Base-by-base conservation (phyloP, 2,888 invertebrate species). In the Sturmia bella region DNA sequence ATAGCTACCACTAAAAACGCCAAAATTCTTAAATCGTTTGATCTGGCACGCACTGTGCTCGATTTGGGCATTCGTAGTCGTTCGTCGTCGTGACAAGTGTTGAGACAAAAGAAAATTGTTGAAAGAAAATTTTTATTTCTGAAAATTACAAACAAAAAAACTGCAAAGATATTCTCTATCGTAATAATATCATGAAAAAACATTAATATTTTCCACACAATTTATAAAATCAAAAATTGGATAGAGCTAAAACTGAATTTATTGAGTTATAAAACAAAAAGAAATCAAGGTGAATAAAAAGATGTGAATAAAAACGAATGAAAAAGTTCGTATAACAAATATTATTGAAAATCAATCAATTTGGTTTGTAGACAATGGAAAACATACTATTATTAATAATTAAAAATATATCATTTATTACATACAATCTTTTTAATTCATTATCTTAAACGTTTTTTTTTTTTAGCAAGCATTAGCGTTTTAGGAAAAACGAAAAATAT, bases 281-380 rank as follows among this genome's bases (percentile, higher is more conserved):
- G 59, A 70, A 56, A 74, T 66, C 82, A 82, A 82, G 82, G 82
- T 82, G 74, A 82, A 54, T 82, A 78, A 59, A 74, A 72, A 52
- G 32, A 50, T 72, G 45, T 59, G 52, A 50, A 52, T 41, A 37
- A 61, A 59, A 17, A 21, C 54, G 43, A 12, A 13, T 27, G 52
- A 27, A 15, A 61, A 54, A 61, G 52, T 15, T 41, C 56, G 27
- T 11, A 63, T 72, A 59, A 4, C 3, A 72, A 73, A 27, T 52
- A 41, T 54, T 81, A 81, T 78, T 77, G 77, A 82, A 73, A 81
- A 81, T 81, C 81, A 80, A 77, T 80, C 54, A 73, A 48, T 37
- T 76, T 54, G 54, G 54, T 6, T 9, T 63, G 27, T 37, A 17
- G 19, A 12, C 64, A 57, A 52, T 39, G 41, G n/a, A 50, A 70